Conservation (phyloP, 2,888 invertebrate genomes). For the Eupithecia tripunctaria region DNA sequence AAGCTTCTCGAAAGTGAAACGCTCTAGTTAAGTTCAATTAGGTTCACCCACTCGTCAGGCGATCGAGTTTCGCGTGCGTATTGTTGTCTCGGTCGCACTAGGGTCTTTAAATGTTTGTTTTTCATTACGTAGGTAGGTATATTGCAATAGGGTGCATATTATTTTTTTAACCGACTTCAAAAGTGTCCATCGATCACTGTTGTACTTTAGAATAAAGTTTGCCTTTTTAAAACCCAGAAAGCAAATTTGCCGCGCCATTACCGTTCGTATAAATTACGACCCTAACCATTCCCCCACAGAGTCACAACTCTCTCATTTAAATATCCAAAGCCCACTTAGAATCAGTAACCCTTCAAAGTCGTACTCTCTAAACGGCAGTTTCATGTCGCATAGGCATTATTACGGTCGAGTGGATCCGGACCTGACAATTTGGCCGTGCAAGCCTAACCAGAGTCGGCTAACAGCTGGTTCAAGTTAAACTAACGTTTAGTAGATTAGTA, state of each 20-base stretch:
- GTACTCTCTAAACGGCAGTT: slow-evolving; percentile 39
- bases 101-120: too few relatives aligned
- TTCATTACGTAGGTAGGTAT: too few relatives aligned
- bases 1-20: too few relatives aligned
- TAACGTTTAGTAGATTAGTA: not conserved
- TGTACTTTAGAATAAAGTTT: not conserved
- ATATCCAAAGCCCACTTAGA: slow-evolving; percentile 11
- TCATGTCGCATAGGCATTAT: slow-evolving; percentile 52
- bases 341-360: slow-evolving; percentile 32
- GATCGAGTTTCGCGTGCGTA: too few relatives aligned
- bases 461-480: slow-evolving; percentile 17
- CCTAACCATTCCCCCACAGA: not conserved
- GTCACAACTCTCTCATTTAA: not conserved
- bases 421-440: slow-evolving; percentile 52
- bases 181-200: too few relatives aligned
- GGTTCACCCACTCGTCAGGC: too few relatives aligned
- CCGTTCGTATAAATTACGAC: not conserved
- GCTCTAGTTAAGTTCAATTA: too few relatives aligned
- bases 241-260: not conserved
- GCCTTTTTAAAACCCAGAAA: not conserved
- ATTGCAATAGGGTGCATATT: too few relatives aligned
- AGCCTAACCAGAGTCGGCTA: slow-evolving; percentile 20
- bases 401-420: slow-evolving; percentile 52
- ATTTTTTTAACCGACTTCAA: too few relatives aligned
- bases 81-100: too few relatives aligned